Evolutionary conservation across 2,888 invertebrate species (phyloP), one percentile per base, ranked within the genome.

Genomic region (Pristionchus exspectatus): DNA sequence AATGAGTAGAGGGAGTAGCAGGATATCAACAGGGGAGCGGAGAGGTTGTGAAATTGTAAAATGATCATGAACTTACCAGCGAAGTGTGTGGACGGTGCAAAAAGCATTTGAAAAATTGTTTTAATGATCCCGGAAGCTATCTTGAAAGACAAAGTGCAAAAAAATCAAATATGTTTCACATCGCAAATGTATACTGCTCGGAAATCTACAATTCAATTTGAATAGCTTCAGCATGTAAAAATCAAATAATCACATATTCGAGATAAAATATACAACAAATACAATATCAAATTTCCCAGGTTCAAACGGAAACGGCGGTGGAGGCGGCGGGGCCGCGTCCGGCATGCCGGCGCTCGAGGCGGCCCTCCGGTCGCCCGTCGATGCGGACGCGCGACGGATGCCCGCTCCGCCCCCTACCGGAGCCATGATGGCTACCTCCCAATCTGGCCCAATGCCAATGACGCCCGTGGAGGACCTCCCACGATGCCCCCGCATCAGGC

Each of bases 321-420:
- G 63, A 24, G 33, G 33, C 18, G 72, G 30, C 33, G 33, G 16
- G 2, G 2, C 30, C 30, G 12, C 27, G 7, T n/a, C 27, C 33
- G 72, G 81, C 0, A 81, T 81, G 81, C 50, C 81, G 50, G 81
- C 81, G 18, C 81, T 81, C 50, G 81, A 81, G 81, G 81, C 81
- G 33, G 81, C 81, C 7, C 50, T 81, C 14, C 81, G 81, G 14
- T 81, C 81, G 50, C 81, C 81, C 5, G 27, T 24, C 81, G 81
- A 81, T 27, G n/a, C n/a, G 44, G 50, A 54, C 21, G 4, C 44
- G 44, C 24, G n/a, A 10, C 50, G 50, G 18, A 30, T 33, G 44
- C 50, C 50, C 12, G 38, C 77, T 33, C 74, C 74, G 38, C 72
- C 33, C 5, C 77, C 18, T 24, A 27, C 66, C n/a, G 72, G 72